Base-by-base conservation (phyloP, 2,888 invertebrate species). In the Cephus rjabovi region DNA sequence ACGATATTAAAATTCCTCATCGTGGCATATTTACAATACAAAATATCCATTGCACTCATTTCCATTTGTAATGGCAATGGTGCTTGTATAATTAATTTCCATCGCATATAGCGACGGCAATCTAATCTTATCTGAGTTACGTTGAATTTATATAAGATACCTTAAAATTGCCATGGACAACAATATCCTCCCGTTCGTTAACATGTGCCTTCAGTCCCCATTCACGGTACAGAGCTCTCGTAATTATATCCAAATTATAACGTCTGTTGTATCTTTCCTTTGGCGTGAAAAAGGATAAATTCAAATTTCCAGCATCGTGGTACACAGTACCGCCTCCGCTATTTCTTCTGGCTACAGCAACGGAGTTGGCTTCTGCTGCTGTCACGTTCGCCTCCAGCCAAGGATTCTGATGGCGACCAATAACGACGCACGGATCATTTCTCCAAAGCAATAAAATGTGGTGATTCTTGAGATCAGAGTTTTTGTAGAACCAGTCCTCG, bases 251-350 rank as follows among this genome's bases (percentile, higher is more conserved):
- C 89, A 99, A 93, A 93, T 99, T 99, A 87, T 95, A 95, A 87
- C 95, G 95, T 78, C 99, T 94, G 91, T 97, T 95, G 90, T 99
- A 98, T 78, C 95, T 93, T 83, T 96, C 95, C 82, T 96, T 94
- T 3, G 96, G 94, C 15, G 97, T 96, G 87, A 99, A 96, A 92
- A 99, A 98, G 0, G 98, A 97, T 82, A 98, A 93, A 92, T 98
- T 99, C 0, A 98, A 93, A 92, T 98, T 98, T 79, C 98, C 98
- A 82, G 94, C 92, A 91, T 99, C 99, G 91, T 99, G 99, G 91
- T 97, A 99, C 34, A 99, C 98, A 4, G 98, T 96, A 35, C 99
- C 99, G 80, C 99, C 97, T 37, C 99, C 99, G 92, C 98, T 98
- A 89, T 97, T 97, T 71, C 99, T 94, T 79, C 99, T 94, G 0